phyloP scores from a whole-genome alignment of 2,797 vertebrate genomes.

The Coendou prehensilis region DNA sequence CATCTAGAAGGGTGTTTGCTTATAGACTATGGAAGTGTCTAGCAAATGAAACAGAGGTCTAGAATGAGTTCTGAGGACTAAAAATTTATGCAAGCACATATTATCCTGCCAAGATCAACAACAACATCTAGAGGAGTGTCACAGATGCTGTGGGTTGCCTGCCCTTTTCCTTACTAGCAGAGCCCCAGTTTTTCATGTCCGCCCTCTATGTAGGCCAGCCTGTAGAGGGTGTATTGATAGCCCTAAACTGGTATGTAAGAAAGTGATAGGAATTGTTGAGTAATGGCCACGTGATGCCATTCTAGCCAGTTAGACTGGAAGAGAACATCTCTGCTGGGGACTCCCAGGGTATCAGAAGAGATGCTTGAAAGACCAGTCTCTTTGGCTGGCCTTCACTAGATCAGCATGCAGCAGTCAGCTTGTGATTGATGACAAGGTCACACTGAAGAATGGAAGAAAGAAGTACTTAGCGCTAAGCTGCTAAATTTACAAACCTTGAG shows the following conservation, averaged over 20 bases:
- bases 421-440: background rate
- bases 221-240: background rate
- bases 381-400: background rate
- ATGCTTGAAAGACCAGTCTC: background rate
- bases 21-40: background rate
- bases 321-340: background rate
- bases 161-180: background rate
- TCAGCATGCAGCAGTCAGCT: background rate
- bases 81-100: background rate
- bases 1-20: background rate
- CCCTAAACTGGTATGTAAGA: background rate
- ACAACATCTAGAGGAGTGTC: background rate
- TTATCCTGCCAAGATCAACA: background rate
- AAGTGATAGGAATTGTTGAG: background rate
- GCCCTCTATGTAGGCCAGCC: background rate
- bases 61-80: background rate
- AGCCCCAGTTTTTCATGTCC: background rate
- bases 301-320: background rate
- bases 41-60: constrained; percentile 7
- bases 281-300: background rate
- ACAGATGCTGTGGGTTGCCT: background rate
- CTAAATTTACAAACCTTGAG: constrained; percentile 2
- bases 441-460: background rate
- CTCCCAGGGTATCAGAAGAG: background rate
- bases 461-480: background rate